A percentile compares a stretch with the other conserved stretches of the same genome.
phyloP scores from a whole-genome alignment of 1,140 invertebrate genomes.

The Sipha flava region DNA sequence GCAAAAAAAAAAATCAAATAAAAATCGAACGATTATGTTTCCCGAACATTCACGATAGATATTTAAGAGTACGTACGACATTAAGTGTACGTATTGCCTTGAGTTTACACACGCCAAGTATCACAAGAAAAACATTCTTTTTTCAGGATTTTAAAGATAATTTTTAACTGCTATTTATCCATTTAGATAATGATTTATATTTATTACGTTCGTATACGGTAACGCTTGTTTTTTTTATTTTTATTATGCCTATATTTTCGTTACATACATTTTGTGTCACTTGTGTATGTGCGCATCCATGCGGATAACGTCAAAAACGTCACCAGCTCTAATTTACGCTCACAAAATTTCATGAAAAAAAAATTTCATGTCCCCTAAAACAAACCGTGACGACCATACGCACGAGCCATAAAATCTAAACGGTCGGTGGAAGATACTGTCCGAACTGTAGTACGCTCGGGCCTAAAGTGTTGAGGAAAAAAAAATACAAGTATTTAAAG shows the following conservation, averaged over 20 bases:
- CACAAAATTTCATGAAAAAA: neutral
- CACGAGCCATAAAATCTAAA: neutral
- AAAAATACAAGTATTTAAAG: neutral
- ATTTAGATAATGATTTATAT: neutral
- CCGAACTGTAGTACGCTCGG: neutral
- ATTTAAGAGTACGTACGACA: too few relatives aligned
- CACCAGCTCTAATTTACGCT: neutral
- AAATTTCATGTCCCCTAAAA: neutral
- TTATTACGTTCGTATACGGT: too few relatives aligned
- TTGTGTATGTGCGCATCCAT: too few relatives aligned
- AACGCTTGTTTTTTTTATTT: too few relatives aligned
- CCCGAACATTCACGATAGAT: too few relatives aligned
- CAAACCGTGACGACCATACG: neutral
- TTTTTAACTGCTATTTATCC: neutral
- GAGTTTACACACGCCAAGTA: too few relatives aligned
- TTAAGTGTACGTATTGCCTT: too few relatives aligned
- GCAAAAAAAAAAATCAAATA: too few relatives aligned
- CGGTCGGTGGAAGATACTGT: neutral
- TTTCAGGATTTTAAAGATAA: neutral
- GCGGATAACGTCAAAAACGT: neutral
- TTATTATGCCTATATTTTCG: neutral
- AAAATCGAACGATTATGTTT: too few relatives aligned
- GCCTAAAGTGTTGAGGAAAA: neutral
- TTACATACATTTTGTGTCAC: too few relatives aligned
- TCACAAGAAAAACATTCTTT: too few relatives aligned